These are phyloP conservation scores for Xylota sylvarum DNA, from an alignment of 2,888 invertebrate genomes.

Conservation along the genomic window DNA sequence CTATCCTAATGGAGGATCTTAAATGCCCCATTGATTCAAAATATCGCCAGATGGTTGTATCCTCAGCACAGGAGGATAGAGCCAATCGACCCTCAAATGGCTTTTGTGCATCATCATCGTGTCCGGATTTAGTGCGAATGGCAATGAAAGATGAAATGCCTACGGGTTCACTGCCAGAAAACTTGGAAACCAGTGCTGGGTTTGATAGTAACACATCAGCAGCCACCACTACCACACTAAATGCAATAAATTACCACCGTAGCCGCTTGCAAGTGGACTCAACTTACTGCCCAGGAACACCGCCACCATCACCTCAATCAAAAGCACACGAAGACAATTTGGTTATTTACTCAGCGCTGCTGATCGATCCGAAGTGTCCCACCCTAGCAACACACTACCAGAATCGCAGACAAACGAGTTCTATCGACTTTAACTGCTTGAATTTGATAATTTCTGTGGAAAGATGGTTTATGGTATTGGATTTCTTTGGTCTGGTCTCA, in stretches of 20 bases:
- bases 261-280: conserved; percentile 65
- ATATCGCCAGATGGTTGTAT: conserved; percentile 94
- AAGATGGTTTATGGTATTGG: conserved; percentile 97
- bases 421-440: conserved; percentile 95
- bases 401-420: conserved; percentile 85
- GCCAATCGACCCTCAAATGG: conserved; percentile 33
- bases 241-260: conserved; percentile 67
- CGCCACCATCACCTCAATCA: conserved; percentile 88
- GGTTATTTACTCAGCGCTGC: conserved; percentile 89
- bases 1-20: conserved; percentile 96
- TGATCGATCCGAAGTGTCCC: conserved; percentile 89
- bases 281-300: conserved; percentile 85
- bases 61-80: conserved; percentile 82
- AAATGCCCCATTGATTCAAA: conserved; percentile 91
- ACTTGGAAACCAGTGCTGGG: conserved; percentile 86
- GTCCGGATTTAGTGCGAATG: conserved; percentile 89
- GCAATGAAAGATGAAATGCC: conserved; percentile 79
- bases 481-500: conserved; percentile 91
- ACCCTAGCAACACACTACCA: conserved; percentile 88
- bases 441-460: conserved; percentile 96
- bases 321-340: conserved; percentile 87
- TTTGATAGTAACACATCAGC: conserved; percentile 81
- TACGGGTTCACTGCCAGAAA: conserved; percentile 87
- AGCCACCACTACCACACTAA: conserved; percentile 47
- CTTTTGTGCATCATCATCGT: conserved; percentile 87